These are phyloP conservation scores for Galaxea fascicularis DNA, from an alignment of 92 coral and sea anemone genomes.

Conservation along the genomic window DNA sequence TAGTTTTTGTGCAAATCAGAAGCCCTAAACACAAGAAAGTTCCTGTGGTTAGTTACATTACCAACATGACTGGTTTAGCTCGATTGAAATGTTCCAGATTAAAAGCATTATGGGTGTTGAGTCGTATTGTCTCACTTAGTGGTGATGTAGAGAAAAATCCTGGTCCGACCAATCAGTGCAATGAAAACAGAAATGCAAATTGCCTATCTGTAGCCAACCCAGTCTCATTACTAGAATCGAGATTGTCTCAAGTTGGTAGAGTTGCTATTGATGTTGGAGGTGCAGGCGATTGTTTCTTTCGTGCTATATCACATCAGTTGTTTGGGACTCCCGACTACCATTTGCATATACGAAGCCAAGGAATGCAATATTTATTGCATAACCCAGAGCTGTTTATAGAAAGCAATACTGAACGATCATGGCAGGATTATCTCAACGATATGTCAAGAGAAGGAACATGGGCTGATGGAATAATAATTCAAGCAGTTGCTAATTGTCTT, in stretches of 20 bases:
- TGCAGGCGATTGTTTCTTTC: slow-evolving; percentile 55
- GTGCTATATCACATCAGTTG: slow-evolving; percentile 42
- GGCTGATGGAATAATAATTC: slow-evolving; percentile 62
- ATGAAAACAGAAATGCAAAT: slow-evolving; percentile 36
- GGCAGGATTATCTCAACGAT: slow-evolving; percentile 49
- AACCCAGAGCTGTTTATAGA: slow-evolving; percentile 55
- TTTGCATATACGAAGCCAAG: slow-evolving; percentile 39
- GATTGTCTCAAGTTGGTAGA: slow-evolving; percentile 44
- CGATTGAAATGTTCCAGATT: slow-evolving; percentile 25
- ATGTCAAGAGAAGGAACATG: slow-evolving; percentile 58
- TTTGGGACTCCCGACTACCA: slow-evolving; percentile 45
- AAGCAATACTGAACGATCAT: slow-evolving; percentile 53
- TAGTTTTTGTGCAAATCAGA: slow-evolving; percentile 24
- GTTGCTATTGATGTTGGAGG: slow-evolving; percentile 44
- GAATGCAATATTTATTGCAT: slow-evolving; percentile 41
- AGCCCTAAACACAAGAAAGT: slow-evolving; percentile 12
- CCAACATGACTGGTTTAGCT: slow-evolving; percentile 35
- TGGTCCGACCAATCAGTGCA: slow-evolving; percentile 32
- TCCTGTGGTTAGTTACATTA: slow-evolving; percentile 7
- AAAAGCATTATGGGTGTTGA: slow-evolving; percentile 32
- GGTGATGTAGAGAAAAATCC: slow-evolving; percentile 45
- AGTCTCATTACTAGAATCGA: slow-evolving; percentile 42
- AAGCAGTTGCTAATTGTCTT: slow-evolving; percentile 64
- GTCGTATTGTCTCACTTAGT: slow-evolving; percentile 20
- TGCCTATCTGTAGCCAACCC: slow-evolving; percentile 12